Evolutionary conservation across 2,797 vertebrate genomes (phyloP).

Genomic region (Scolopax bukidnonensis): DNA sequence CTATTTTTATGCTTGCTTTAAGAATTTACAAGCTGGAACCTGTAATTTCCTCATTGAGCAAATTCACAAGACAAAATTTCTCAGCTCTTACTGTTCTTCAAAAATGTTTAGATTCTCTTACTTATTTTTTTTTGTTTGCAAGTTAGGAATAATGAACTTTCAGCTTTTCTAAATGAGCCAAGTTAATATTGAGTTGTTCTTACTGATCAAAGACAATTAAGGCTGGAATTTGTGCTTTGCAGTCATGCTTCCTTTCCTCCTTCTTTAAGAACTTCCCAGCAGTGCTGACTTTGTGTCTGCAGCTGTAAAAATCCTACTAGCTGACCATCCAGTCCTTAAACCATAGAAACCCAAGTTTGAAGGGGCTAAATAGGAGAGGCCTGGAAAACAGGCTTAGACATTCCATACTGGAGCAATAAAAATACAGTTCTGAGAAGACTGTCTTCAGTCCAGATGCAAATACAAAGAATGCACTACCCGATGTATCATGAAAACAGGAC

Average conservation of each 20-base stretch:
- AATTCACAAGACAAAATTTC: background rate
- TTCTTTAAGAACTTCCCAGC: background rate
- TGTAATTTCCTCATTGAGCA: background rate
- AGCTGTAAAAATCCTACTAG: background rate
- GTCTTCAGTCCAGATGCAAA: background rate
- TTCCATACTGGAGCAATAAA: background rate
- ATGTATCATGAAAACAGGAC: background rate
- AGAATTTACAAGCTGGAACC: background rate
- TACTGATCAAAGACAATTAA: background rate
- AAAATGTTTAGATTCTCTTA: background rate
- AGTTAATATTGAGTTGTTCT: background rate
- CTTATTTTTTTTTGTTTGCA: background rate
- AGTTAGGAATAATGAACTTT: background rate
- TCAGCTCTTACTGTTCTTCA: background rate
- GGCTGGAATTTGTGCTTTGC: background rate
- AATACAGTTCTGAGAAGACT: background rate
- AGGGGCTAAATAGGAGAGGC: background rate
- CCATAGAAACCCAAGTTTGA: background rate
- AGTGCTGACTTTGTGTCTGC: background rate
- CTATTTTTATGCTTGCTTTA: background rate
- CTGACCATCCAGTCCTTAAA: background rate
- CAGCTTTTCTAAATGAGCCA: background rate
- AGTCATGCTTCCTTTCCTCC: background rate
- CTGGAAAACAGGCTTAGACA: background rate
- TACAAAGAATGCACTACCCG: background rate